phyloP scores from a whole-genome alignment of 1,140 invertebrate genomes.

The Trachymyrmex cornetzi region DNA sequence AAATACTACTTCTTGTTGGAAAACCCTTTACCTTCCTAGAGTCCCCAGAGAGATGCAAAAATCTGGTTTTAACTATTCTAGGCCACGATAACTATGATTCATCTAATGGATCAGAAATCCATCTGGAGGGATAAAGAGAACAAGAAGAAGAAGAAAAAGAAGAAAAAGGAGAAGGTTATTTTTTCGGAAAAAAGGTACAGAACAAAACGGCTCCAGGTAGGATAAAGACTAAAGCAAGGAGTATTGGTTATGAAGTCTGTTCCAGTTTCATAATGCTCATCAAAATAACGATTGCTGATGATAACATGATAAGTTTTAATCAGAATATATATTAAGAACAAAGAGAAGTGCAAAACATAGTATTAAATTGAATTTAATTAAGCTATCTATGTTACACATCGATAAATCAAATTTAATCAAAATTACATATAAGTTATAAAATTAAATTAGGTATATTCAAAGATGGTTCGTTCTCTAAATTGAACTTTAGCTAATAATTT shows the following conservation, averaged over 20 bases:
- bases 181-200: background rate
- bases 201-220: background rate
- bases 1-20: too few relatives aligned
- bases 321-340: conserved; percentile 4
- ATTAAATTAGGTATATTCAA: conserved; percentile 27
- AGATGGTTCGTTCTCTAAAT: background rate
- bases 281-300: background rate
- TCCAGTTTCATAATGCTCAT: background rate
- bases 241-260: background rate
- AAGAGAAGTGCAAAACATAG: background rate
- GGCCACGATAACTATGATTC: too few relatives aligned
- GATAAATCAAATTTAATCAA: conserved; percentile 24
- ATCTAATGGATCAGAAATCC: too few relatives aligned
- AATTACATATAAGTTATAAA: conserved; percentile 2
- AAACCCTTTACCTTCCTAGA: too few relatives aligned
- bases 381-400: background rate
- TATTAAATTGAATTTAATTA: conserved; percentile 31
- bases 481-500: background rate
- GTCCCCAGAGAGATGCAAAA: too few relatives aligned
- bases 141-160: too few relatives aligned
- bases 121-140: too few relatives aligned
- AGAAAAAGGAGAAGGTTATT: too few relatives aligned
- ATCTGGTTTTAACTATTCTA: too few relatives aligned
- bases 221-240: background rate
- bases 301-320: background rate